These are phyloP conservation scores for Acleris sparsana DNA, from an alignment of 2,888 invertebrate genomes.

Conservation along the genomic window DNA sequence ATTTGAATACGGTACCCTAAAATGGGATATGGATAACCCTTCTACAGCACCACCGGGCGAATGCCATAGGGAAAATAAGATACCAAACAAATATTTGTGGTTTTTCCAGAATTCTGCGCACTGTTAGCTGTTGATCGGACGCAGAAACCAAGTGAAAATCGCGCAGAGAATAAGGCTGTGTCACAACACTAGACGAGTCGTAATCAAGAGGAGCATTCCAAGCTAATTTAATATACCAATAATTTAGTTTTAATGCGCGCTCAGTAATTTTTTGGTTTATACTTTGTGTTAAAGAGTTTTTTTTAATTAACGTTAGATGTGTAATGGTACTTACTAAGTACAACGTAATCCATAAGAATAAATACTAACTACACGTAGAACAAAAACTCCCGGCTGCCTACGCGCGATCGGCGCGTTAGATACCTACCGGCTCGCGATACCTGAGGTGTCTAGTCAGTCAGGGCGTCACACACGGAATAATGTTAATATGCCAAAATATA, in stretches of 20 bases:
- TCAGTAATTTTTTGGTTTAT: slow-evolving; percentile 21
- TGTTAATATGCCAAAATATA: no score
- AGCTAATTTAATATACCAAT: slow-evolving; percentile 9
- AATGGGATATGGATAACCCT: no score
- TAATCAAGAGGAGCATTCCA: slow-evolving; percentile 23
- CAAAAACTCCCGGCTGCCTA: no score
- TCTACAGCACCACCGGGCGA: no score
- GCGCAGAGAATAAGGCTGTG: slow-evolving; percentile 17
- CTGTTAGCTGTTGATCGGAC: slow-evolving; percentile 66
- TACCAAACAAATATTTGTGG: slow-evolving; percentile 23
- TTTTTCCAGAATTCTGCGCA: slow-evolving; percentile 69
- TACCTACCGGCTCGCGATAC: no score
- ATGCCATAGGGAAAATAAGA: no score
- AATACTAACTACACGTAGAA: no score
- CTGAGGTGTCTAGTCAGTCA: no score
- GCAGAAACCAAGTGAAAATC: not conserved
- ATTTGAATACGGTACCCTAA: no score
- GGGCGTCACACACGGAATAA: no score
- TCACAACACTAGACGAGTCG: not conserved
- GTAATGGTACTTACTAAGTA: not conserved
- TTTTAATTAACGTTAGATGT: slow-evolving; percentile 5
- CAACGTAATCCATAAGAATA: no score
- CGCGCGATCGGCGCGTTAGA: no score
- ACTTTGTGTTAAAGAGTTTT: slow-evolving; percentile 5
- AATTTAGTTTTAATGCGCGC: not conserved